phyloP scores from a whole-genome alignment of 2,797 vertebrate genomes.

The Mergus octosetaceus region DNA sequence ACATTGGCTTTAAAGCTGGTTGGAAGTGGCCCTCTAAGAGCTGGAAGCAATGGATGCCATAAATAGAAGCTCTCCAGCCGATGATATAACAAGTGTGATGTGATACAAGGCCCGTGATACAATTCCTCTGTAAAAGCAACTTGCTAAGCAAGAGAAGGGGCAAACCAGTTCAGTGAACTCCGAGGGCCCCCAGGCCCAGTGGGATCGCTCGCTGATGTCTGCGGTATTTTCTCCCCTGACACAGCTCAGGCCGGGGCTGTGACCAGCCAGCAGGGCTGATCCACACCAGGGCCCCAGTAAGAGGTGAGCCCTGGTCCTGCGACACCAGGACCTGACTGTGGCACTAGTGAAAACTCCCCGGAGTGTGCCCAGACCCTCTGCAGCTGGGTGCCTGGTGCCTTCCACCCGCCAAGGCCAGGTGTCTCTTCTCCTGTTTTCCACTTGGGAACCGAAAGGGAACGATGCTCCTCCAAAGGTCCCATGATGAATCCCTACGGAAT shows the following conservation, averaged over 20 bases:
- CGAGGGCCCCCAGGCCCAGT: not conserved
- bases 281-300: not conserved
- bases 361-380: not conserved
- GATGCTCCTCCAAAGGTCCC: not conserved
- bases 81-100: constrained; percentile 46
- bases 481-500: not conserved
- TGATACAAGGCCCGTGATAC: constrained; percentile 31
- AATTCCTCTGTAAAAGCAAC: not conserved
- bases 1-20: constrained; percentile 14
- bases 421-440: not conserved
- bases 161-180: constrained; percentile 45
- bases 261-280: not conserved
- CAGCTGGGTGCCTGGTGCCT: not conserved
- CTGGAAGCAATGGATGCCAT: constrained; percentile 9
- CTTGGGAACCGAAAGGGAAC: not conserved
- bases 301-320: not conserved
- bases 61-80: constrained; percentile 57
- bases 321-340: fast-evolving
- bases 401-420: not conserved
- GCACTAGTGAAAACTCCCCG: not conserved
- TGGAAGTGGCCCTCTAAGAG: constrained; percentile 21
- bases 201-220: not conserved
- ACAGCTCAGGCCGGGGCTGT: not conserved
- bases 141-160: constrained; percentile 12
- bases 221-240: not conserved